Evolutionary conservation across 2,888 invertebrate genomes (phyloP).

Genomic region (Ochropacha duplaris): DNA sequence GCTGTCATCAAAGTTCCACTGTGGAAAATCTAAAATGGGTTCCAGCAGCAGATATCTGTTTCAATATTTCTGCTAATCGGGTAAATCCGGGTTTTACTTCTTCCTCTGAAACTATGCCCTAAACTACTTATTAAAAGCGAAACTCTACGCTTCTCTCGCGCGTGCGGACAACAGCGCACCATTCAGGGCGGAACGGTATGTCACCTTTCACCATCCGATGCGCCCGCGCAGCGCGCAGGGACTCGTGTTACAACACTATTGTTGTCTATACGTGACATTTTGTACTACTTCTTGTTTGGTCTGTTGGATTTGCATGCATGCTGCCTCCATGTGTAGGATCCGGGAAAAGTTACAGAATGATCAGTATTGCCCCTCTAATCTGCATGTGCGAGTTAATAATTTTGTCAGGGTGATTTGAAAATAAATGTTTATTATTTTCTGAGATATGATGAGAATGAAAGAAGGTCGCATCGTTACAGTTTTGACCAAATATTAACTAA

Average conservation of each 20-base stretch:
- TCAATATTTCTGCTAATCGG: too few relatives aligned
- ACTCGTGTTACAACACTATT: not conserved
- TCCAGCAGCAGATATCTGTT: too few relatives aligned
- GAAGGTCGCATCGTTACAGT: too few relatives aligned
- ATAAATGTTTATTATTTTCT: too few relatives aligned
- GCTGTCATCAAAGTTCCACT: too few relatives aligned
- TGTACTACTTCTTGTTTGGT: not conserved
- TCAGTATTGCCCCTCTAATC: too few relatives aligned
- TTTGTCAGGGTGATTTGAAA: too few relatives aligned
- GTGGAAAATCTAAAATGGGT: too few relatives aligned
- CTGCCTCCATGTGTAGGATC: not conserved
- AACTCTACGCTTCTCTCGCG: slow-evolving; percentile 22
- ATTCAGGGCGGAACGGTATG: slow-evolving; percentile 48
- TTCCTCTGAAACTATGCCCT: not conserved
- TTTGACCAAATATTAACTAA: too few relatives aligned
- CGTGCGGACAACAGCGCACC: slow-evolving; percentile 21
- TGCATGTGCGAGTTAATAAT: too few relatives aligned
- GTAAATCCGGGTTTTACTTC: too few relatives aligned
- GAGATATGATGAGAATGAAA: too few relatives aligned
- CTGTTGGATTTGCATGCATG: not conserved
- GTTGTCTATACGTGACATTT: not conserved
- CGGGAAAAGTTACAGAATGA: not conserved
- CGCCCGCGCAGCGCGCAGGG: slow-evolving; percentile 27
- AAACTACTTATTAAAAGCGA: slow-evolving; percentile 42
- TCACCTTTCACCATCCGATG: slow-evolving; percentile 46